These are phyloP conservation scores for Acleris laterana DNA, from an alignment of 2,888 invertebrate species.

Conservation along the genomic window DNA sequence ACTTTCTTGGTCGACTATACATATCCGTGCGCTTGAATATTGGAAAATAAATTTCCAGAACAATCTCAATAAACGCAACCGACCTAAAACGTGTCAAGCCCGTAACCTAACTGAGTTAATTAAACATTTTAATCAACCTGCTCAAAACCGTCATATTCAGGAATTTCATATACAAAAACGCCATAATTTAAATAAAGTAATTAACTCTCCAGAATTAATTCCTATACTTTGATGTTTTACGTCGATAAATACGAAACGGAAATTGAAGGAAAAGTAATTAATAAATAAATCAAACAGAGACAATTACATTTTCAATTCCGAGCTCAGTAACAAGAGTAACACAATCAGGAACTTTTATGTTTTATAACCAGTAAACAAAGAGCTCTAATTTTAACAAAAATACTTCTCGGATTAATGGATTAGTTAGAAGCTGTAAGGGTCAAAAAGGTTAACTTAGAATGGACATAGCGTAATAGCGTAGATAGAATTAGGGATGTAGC, in stretches of 20 bases:
- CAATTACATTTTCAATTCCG: constrained; percentile 32
- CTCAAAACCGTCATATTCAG: no score
- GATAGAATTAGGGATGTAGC: constrained; percentile 2
- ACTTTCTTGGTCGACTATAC: no score
- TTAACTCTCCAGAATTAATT: constrained; percentile 19
- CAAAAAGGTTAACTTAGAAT: constrained; percentile 13
- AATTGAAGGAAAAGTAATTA: constrained; percentile 36
- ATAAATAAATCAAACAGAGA: constrained; percentile 35
- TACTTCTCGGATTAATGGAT: neutral
- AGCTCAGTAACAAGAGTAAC: constrained; percentile 13
- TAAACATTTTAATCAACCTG: no score
- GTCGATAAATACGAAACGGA: constrained; percentile 25
- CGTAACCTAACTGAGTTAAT: no score
- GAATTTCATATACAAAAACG: neutral
- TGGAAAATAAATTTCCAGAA: no score
- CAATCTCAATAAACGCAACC: no score
- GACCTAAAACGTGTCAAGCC: no score
- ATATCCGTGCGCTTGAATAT: no score
- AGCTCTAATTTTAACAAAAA: constrained; percentile 1
- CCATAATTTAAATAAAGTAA: constrained; percentile 8
- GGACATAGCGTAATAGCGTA: neutral
- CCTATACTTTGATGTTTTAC: constrained; percentile 29
- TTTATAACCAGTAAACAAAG: constrained; percentile 6
- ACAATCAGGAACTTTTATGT: constrained; percentile 20
- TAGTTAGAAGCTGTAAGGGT: neutral